Conservation (phyloP, 2,888 invertebrate species). For the Pandemis heparana region DNA sequence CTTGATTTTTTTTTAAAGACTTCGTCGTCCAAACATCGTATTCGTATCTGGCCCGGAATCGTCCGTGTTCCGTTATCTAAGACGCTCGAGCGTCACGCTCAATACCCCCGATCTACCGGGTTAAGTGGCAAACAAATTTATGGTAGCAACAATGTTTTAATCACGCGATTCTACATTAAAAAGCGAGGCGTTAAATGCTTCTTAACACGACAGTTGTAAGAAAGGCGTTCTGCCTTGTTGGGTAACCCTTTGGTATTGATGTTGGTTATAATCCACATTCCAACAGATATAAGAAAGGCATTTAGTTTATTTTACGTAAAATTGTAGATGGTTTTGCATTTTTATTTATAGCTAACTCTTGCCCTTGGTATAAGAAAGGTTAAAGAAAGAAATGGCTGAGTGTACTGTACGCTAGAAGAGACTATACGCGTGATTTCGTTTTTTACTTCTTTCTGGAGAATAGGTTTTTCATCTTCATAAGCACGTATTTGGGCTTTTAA, state of each 20-base stretch:
- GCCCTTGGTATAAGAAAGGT: too few relatives aligned
- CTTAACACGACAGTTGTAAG: constrained; percentile 31
- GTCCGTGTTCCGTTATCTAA: constrained; percentile 37
- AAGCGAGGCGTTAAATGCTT: constrained; percentile 41
- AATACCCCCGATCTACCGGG: constrained; percentile 25
- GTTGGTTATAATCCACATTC: constrained; percentile 2
- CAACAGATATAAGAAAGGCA: neutral
- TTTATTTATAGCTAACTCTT: neutral
- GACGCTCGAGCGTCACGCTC: constrained; percentile 30
- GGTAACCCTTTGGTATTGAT: constrained; percentile 1
- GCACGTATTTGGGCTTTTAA: too few relatives aligned
- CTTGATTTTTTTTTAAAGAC: neutral
- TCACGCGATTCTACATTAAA: constrained; percentile 43
- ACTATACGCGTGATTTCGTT: too few relatives aligned
- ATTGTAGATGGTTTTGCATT: neutral
- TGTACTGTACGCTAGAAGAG: too few relatives aligned
- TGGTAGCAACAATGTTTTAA: constrained; percentile 40
- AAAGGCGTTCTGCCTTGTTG: constrained; percentile 13
- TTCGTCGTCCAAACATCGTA: constrained; percentile 1
- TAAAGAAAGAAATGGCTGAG: too few relatives aligned
- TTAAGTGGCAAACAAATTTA: constrained; percentile 42
- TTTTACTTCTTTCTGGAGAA: too few relatives aligned
- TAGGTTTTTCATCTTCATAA: too few relatives aligned
- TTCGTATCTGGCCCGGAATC: constrained; percentile 14
- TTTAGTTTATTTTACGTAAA: neutral